Evolutionary conservation across 1,140 invertebrate genomes (phyloP).

Genomic region (Asbolus verrucosus): DNA sequence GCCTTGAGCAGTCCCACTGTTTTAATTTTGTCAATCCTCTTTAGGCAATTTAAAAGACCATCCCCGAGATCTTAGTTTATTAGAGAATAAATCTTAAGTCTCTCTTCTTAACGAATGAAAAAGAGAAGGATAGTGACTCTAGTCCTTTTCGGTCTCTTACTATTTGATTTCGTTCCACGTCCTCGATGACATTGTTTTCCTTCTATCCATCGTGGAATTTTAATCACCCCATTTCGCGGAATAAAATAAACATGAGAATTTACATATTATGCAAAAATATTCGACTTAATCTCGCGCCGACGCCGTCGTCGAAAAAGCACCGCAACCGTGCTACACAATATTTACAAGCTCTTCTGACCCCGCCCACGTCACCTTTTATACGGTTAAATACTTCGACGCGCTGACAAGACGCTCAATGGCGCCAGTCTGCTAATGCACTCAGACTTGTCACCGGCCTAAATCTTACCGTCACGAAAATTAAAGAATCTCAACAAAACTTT

Average conservation of each 20-base stretch:
- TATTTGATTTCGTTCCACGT: slow-evolving; percentile 18
- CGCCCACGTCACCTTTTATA: too few relatives aligned
- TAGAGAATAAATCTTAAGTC: slow-evolving; percentile 56
- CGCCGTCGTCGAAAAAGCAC: too few relatives aligned
- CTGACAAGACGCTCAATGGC: too few relatives aligned
- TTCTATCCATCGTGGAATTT: slow-evolving; percentile 18
- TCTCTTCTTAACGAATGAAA: slow-evolving; percentile 40
- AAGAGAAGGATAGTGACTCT: slow-evolving; percentile 27
- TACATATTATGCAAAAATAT: slow-evolving; percentile 28
- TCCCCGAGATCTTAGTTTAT: slow-evolving; percentile 55
- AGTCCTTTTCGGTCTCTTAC: slow-evolving; percentile 18
- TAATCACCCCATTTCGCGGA: slow-evolving; percentile 26
- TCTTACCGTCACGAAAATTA: too few relatives aligned
- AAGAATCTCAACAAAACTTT: too few relatives aligned
- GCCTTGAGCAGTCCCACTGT: slow-evolving; percentile 47
- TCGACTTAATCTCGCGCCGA: background rate
- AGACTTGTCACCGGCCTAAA: too few relatives aligned
- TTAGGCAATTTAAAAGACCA: slow-evolving; percentile 58
- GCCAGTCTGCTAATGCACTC: too few relatives aligned
- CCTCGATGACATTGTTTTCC: slow-evolving; percentile 32
- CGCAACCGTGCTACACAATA: too few relatives aligned
- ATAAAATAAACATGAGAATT: slow-evolving; percentile 32
- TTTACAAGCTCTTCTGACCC: too few relatives aligned
- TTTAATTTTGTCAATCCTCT: slow-evolving; percentile 63
- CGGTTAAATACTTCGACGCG: too few relatives aligned